phyloP scores from a whole-genome alignment of 2,797 vertebrate species.

The Galagoides demidoff region DNA sequence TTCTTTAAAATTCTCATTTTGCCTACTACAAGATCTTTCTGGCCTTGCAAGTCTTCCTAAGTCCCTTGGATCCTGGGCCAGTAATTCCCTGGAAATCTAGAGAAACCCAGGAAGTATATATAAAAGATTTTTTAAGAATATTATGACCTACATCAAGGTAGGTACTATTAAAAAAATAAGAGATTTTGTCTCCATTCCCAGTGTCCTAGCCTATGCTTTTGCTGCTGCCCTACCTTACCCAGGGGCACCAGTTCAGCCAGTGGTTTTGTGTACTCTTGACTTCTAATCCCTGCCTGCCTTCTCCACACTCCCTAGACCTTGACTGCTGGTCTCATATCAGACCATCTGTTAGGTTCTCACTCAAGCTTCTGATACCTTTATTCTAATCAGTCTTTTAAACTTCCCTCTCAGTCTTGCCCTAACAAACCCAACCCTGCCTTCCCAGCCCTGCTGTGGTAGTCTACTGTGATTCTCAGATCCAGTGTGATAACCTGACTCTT shows the following conservation, averaged over 20 bases:
- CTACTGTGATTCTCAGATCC: not conserved
- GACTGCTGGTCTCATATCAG: not conserved
- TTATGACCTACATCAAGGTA: not conserved
- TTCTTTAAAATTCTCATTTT: not conserved
- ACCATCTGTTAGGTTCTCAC: not conserved
- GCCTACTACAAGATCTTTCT: not conserved
- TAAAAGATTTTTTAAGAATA: constrained; percentile 56
- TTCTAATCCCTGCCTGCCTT: not conserved
- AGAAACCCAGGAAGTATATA: not conserved
- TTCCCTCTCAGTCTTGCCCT: not conserved
- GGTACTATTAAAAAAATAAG: not conserved
- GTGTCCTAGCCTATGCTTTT: not conserved
- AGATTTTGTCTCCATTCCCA: not conserved
- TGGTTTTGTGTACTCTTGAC: not conserved
- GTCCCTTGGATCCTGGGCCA: not conserved
- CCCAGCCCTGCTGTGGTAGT: not conserved
- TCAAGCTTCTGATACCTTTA: constrained; percentile 29
- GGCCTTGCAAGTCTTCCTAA: not conserved
- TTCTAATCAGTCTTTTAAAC: not conserved
- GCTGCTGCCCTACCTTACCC: not conserved
- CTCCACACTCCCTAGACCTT: not conserved
- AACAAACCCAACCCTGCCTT: not conserved
- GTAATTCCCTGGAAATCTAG: not conserved
- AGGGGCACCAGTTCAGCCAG: not conserved
- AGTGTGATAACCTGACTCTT: not conserved